A percentile compares a stretch with the other conserved stretches of the same genome.
Evolutionary conservation across 2,888 invertebrate genomes (phyloP).

Genomic region (Belgica antarctica): DNA sequence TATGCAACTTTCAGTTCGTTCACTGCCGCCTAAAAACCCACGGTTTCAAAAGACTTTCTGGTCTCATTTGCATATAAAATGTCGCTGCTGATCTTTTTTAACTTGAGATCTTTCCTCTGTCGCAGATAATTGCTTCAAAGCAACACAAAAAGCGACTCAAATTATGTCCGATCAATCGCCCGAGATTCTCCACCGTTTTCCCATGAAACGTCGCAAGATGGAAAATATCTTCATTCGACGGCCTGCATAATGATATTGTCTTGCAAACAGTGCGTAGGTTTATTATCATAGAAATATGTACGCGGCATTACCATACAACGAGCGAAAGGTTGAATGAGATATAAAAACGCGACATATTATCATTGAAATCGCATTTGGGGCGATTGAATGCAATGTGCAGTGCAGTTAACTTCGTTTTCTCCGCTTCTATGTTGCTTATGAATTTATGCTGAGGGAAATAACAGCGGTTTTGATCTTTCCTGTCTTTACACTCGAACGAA

Average conservation of each 20-base stretch:
- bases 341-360: slow-evolving; percentile 40
- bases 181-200: too few relatives aligned
- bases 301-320: slow-evolving; percentile 36
- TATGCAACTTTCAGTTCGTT: slow-evolving; percentile 34
- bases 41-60: neutral
- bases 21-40: neutral
- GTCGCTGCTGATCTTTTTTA: slow-evolving; percentile 26
- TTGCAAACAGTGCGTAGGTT: slow-evolving; percentile 35
- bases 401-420: neutral
- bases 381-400: neutral
- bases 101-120: slow-evolving; percentile 16
- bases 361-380: slow-evolving; percentile 17
- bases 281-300: slow-evolving; percentile 33
- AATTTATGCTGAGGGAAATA: neutral
- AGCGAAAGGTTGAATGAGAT: slow-evolving; percentile 28
- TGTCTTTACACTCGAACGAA: neutral
- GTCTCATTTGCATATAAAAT: slow-evolving; percentile 39
- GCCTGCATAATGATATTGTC: slow-evolving; percentile 38
- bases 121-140: slow-evolving; percentile 5
- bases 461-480: neutral
- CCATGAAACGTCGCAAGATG: neutral
- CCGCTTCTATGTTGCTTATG: neutral
- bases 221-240: slow-evolving; percentile 30
- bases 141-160: slow-evolving; percentile 2
- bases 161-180: too few relatives aligned